Percentiles rank a stretch among this genome's conserved stretches.
phyloP scores from a whole-genome alignment of 1,140 invertebrate species.

The Drosophila sp. region DNA sequence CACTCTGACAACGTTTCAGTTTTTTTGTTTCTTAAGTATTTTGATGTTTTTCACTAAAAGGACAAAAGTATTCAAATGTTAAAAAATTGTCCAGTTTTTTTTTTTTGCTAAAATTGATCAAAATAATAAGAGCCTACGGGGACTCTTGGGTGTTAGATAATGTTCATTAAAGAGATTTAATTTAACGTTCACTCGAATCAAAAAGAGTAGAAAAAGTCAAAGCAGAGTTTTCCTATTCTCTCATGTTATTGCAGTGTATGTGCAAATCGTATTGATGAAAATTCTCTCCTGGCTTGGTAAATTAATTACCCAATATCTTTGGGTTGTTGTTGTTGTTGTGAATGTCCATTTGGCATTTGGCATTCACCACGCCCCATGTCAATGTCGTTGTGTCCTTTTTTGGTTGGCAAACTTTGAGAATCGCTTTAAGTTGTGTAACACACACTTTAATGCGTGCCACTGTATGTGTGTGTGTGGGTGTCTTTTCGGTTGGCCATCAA shows the following conservation, averaged over 20 bases:
- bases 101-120: no score
- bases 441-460: not conserved
- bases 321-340: not conserved
- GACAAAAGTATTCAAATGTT: no score
- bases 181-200: no score
- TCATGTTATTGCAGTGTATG: not conserved
- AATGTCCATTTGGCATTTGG: not conserved
- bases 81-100: no score
- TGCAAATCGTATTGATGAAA: not conserved
- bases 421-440: not conserved
- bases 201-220: no score
- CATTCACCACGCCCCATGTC: constrained; percentile 7
- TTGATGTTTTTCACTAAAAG: no score
- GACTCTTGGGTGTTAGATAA: no score
- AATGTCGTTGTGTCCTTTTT: not conserved
- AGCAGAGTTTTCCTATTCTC: not conserved
- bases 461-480: not conserved
- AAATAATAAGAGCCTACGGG: no score
- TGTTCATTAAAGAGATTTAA: no score
- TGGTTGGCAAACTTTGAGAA: not conserved
- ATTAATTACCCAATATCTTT: constrained; percentile 9
- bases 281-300: not conserved
- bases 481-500: constrained; percentile 25
- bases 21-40: no score
- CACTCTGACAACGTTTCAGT: no score